Percentiles rank a stretch among this genome's conserved stretches.
phyloP scores from a whole-genome alignment of 2,797 vertebrate species.

The Fringilla coelebs region DNA sequence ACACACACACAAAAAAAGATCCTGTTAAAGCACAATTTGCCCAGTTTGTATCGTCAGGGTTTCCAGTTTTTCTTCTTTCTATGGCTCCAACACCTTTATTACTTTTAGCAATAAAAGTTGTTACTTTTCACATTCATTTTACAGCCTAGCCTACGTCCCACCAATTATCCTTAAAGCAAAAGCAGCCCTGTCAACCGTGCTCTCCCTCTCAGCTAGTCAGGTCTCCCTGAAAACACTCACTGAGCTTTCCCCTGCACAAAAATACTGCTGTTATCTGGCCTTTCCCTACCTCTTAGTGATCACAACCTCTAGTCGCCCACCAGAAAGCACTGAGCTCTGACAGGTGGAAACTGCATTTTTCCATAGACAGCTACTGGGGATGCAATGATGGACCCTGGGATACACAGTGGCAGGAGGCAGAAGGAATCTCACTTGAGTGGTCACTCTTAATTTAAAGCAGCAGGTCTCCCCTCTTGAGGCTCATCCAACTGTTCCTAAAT shows the following conservation, averaged over 20 bases:
- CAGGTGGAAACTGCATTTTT: background rate
- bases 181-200: background rate
- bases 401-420: background rate
- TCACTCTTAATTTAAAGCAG: background rate
- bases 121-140: background rate
- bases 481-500: background rate
- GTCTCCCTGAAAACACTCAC: background rate
- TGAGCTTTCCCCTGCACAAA: background rate
- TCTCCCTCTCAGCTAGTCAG: background rate
- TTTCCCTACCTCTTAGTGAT: background rate
- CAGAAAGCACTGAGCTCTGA: background rate
- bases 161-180: background rate
- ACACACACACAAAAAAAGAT: background rate
- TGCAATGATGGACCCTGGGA: fast-evolving
- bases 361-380: background rate
- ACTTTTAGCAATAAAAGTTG: too few relatives aligned
- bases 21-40: background rate
- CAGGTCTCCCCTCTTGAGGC: background rate
- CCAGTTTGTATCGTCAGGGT: background rate
- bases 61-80: background rate
- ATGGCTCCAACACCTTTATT: background rate
- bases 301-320: background rate
- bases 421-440: background rate
- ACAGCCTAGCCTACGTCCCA: background rate
- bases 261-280: background rate